Evolutionary conservation across 2,113 vertebrate species (phyloP), one percentile per base, ranked within the genome.

Genomic region (Actenoides hombroni): DNA sequence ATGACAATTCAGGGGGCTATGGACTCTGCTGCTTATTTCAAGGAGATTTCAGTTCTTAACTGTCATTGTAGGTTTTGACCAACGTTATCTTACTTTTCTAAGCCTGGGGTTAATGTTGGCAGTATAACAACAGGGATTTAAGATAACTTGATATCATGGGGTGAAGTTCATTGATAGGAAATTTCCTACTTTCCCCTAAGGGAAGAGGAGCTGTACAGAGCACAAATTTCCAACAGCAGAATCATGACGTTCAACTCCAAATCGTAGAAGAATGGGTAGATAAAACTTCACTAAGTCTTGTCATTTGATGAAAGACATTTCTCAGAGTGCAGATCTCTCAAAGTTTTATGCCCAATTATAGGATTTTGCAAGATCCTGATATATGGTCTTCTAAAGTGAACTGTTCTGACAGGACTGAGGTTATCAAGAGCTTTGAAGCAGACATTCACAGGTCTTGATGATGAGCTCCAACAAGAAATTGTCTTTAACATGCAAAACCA

Each of bases 1-100:
- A 5, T 0, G 1, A 2, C 35, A 28, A n/a, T 44, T 33, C 57
- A 49, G 39, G 40, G 37, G 44, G 9, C 1, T 14, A 35, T 1
- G 11, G 35, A 44, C 54, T 51, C 29, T 54, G 40, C 61, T 76
- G 48, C 24, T 28, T 37, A 42, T 26, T 64, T 51, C 23, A 49
- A 56, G 35, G 19, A 16, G 15, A 48, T 61, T 79, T 53, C 15
- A 25, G 9, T 35, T 71, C 56, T n/a, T 60, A 61, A n/a, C 5
- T 56, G 21, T 15, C 61, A 28, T 0, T 23, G 29, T 8, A 60
- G 33, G 18, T 31, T 69, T 16, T n/a, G 46, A 69, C 5, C 26
- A 61, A 69, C 0, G 0, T 2, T 29, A 23, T 20, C 40, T 25
- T 61, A 68, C 70, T 83, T 94, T 91, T 87, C 60, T 86, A 53